A percentile compares a stretch with the other conserved stretches of the same genome.
Evolutionary conservation across 2,888 invertebrate genomes (phyloP).

Genomic region (Hydriomena furcata): DNA sequence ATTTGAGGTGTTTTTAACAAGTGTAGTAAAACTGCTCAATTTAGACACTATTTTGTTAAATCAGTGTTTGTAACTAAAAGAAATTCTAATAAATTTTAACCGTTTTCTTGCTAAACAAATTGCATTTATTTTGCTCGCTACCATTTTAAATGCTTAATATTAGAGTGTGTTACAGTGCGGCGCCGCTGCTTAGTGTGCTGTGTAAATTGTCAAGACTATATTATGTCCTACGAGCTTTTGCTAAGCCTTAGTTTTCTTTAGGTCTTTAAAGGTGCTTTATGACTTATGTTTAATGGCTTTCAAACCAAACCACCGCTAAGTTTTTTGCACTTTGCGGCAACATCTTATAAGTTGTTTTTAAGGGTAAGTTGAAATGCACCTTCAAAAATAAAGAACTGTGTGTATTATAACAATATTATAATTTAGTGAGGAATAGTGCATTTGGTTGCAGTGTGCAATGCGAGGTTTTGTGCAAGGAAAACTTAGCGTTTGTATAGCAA

Average conservation of each 20-base stretch:
- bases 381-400: conserved; percentile 4
- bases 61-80: too few species aligned
- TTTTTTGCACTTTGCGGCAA: too few species aligned
- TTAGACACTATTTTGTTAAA: too few species aligned
- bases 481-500: conserved; percentile 13
- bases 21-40: too few species aligned
- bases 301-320: too few species aligned
- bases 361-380: too few species aligned
- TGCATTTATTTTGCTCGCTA: conserved; percentile 18
- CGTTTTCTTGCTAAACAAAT: too few species aligned
- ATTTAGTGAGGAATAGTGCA: conserved; percentile 14
- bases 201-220: conserved; percentile 22
- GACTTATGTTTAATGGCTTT: too few species aligned
- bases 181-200: conserved; percentile 27
- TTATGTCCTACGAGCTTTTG: conserved; percentile 16
- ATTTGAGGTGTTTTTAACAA: too few species aligned
- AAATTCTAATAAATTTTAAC: too few species aligned
- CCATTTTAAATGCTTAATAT: conserved; percentile 3
- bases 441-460: conserved; percentile 11
- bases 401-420: conserved; percentile 5
- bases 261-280: conserved; percentile 20
- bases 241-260: conserved; percentile 25
- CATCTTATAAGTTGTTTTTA: too few species aligned
- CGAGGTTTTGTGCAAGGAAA: conserved; percentile 14
- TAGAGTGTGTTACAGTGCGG: conserved; percentile 26